Evolutionary conservation across 2,113 vertebrate species (phyloP).

Genomic region (Grantiella picta): DNA sequence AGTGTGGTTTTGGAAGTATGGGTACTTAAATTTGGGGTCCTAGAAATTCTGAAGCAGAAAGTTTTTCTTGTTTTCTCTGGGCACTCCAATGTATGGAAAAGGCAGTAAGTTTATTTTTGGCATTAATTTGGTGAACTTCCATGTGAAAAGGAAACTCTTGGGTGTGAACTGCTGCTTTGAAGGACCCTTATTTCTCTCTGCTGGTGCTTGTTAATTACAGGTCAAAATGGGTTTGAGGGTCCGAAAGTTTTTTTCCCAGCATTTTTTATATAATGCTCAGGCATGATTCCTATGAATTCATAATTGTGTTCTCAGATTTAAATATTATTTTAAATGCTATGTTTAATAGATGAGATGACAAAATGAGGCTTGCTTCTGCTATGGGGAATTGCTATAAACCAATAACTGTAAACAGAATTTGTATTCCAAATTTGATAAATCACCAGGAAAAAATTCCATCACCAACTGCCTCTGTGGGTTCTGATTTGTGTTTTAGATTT

Average conservation of each 20-base stretch:
- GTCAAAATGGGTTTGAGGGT: background rate
- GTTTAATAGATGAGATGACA: background rate
- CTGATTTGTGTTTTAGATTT: background rate
- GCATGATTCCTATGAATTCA: background rate
- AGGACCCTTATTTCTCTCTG: background rate
- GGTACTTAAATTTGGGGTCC: background rate
- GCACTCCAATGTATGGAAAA: background rate
- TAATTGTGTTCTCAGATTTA: background rate
- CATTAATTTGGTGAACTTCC: background rate
- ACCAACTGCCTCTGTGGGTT: rapidly evolving
- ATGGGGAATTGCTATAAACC: background rate
- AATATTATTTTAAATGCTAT: background rate
- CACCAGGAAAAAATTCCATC: background rate
- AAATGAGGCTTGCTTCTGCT: background rate
- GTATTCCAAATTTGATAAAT: background rate
- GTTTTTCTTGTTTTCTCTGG: background rate
- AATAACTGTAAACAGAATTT: background rate
- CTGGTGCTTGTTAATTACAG: background rate
- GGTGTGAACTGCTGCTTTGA: background rate
- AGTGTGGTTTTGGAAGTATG: background rate
- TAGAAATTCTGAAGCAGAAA: background rate
- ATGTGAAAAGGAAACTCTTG: background rate
- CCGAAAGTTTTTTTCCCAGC: background rate
- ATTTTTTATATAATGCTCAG: background rate
- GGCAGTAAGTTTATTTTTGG: background rate